Base-by-base conservation (phyloP, 2,888 invertebrate genomes). In the Sphinx pinastri region DNA sequence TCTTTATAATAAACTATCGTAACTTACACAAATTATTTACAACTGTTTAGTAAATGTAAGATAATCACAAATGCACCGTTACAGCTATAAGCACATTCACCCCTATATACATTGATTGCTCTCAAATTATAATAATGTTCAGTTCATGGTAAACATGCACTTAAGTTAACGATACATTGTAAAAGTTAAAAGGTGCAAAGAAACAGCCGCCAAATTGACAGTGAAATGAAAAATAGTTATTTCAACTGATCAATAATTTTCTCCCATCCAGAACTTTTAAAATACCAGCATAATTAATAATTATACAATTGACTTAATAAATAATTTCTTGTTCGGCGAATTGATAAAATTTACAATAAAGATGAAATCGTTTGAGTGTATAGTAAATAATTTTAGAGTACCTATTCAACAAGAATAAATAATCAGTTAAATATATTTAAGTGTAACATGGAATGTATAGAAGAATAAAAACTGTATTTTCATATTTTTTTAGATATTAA, bases 11-110 rank as follows among this genome's bases (percentile, higher is more conserved):
- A 75, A 83, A 85, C 84, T 87, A 89, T 80, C 76, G 81, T 88
- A 90, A 89, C 91, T 91, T 91, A 92, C 84, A 85, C 76, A 90
- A 90, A 89, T 84, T 93, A 92, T 93, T 90, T 93, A 93, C 93
- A 93, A 81, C 82, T 78, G 87, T 83, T 86, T 85, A 83, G 71
- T 83, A 77, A 88, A 85, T 80, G 75, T 84, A 89, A 84, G 81
- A 85, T 79, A 89, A 84, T 88, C 85, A 86, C 87, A 89, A 89
- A 90, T 88, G 87, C 86, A 90, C 86, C 87, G 77, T 82, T 83
- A 81, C 79, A 76, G 77, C 81, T 81, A 80, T 84, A 89, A 91
- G 89, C 90, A 88, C 89, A 87, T 86, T 87, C 84, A 88, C 81
- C 77, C 83, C 81, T 90, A 90, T 88, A 88, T 88, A 88, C 77